Evolutionary conservation across 1,140 invertebrate genomes (phyloP), one percentile per base, ranked within the genome.

Genomic region (Danaus melanippus): DNA sequence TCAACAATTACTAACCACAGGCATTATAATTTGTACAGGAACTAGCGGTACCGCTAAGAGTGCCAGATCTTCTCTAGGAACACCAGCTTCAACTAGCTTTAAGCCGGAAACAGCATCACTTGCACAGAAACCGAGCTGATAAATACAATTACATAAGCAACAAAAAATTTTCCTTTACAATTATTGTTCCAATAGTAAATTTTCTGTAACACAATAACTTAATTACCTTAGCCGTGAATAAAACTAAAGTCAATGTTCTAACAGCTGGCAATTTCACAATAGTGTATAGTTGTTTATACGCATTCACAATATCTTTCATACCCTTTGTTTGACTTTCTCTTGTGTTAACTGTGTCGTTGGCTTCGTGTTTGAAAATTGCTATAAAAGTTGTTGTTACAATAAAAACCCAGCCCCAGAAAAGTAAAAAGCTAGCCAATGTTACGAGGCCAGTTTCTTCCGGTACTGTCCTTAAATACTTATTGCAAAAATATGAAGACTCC

Each of bases 401-500:
- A 83, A 99, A 99, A 1, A 95, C 87, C 73, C 95, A 91, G 12
- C 96, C 97, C 97, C 98, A 99, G 76, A 99, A 98, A 76, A 93
- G 94, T 5, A 99, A 88, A 85, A 99, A 99, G 93, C 95, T 92
- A 50, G 95, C 86, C 21, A 99, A 88, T 9, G 96, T 97, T 4
- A 99, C 90, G n/a, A 99, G 82, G 46, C 92, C 92, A 48, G 89
- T 88, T 11, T 90, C 79, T 56, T 90, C 76, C n/a, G 95, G 94
- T 42, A 83, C 89, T 41, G 84, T 89, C 65, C 97, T 88, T 43
- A 99, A 78, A 81, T 98, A 99, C 54, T 89, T 93, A 74, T 99
- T 99, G 74, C 96, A 98, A 88, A 99, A 99, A 71, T 96, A 94
- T 41, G 95, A 89, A 8, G 98, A 99, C 86, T 99, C 97, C n/a